phyloP scores from a whole-genome alignment of 1,140 invertebrate species.

The Venturia canescens region DNA sequence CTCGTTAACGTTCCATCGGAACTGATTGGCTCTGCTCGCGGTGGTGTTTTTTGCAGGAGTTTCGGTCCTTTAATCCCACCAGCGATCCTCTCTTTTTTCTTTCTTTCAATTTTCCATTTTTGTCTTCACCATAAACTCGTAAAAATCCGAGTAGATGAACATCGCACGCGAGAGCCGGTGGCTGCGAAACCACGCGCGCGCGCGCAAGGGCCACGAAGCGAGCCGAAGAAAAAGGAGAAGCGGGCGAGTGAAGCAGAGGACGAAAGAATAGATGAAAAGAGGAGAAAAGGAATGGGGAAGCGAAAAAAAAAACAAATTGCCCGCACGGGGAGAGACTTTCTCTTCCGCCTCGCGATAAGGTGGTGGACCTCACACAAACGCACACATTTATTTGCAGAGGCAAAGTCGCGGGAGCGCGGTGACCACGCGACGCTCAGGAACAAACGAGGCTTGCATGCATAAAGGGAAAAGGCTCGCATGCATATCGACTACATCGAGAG shows the following conservation, averaged over 20 bases:
- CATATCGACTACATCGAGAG: not conserved
- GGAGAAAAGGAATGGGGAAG: not conserved
- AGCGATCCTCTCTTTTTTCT: too few relatives aligned
- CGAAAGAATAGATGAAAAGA: slow-evolving; percentile 9
- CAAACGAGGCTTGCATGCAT: slow-evolving; percentile 51
- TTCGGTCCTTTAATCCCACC: too few relatives aligned
- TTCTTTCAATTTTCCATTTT: too few relatives aligned
- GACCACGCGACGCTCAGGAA: slow-evolving; percentile 55
- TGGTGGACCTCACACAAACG: slow-evolving; percentile 22
- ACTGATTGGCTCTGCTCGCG: too few relatives aligned
- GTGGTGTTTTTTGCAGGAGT: too few relatives aligned
- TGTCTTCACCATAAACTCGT: too few relatives aligned
- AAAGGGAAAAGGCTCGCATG: slow-evolving; percentile 32
- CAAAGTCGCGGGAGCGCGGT: slow-evolving; percentile 19
- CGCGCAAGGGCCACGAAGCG: too few relatives aligned
- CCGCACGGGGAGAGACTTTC: slow-evolving; percentile 56
- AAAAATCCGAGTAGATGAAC: not conserved
- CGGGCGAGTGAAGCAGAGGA: too few relatives aligned
- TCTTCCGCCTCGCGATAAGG: slow-evolving; percentile 60
- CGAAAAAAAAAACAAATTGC: slow-evolving; percentile 35
- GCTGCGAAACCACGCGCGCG: too few relatives aligned
- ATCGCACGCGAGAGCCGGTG: not conserved
- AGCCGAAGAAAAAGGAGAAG: too few relatives aligned
- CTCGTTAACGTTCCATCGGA: too few relatives aligned
- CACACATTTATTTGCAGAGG: too few relatives aligned